phyloP scores from a whole-genome alignment of 2,113 vertebrate species.

The Fulica atra region DNA sequence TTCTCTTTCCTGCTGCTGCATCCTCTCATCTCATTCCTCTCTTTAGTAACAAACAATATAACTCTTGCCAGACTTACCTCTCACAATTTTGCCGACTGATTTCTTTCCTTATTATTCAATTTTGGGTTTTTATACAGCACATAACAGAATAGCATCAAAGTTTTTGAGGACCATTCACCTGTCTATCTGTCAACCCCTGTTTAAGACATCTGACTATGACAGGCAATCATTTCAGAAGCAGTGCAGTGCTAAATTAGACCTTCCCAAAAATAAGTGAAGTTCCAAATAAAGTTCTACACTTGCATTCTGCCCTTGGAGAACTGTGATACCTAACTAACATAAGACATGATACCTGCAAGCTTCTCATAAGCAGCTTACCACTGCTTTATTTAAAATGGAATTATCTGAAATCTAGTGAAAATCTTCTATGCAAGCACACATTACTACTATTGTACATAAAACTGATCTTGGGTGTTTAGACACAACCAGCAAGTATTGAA shows the following conservation, averaged over 20 bases:
- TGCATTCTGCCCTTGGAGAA: neutral
- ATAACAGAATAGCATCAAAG: neutral
- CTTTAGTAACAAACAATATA: neutral
- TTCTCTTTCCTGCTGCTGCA: neutral
- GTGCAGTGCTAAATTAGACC: neutral
- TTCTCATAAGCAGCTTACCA: neutral
- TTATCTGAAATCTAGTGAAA: neutral
- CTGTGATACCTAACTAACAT: neutral
- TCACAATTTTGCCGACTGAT: neutral
- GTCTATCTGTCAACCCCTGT: neutral
- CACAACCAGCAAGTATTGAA: neutral
- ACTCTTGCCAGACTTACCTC: neutral
- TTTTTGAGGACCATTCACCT: neutral
- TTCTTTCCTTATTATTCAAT: neutral
- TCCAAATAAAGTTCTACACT: neutral
- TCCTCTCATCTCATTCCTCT: neutral
- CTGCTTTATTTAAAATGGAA: neutral
- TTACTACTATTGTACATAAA: neutral
- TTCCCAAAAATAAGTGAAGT: neutral
- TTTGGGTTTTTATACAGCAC: neutral
- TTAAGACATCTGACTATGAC: neutral
- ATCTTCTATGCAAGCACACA: neutral
- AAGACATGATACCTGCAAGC: neutral
- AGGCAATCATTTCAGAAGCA: neutral
- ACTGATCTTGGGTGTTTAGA: neutral